Percentiles rank a stretch among this genome's conserved stretches.
Conservation (phyloP, 2,113 vertebrate species). For the Pandion haliaetus region DNA sequence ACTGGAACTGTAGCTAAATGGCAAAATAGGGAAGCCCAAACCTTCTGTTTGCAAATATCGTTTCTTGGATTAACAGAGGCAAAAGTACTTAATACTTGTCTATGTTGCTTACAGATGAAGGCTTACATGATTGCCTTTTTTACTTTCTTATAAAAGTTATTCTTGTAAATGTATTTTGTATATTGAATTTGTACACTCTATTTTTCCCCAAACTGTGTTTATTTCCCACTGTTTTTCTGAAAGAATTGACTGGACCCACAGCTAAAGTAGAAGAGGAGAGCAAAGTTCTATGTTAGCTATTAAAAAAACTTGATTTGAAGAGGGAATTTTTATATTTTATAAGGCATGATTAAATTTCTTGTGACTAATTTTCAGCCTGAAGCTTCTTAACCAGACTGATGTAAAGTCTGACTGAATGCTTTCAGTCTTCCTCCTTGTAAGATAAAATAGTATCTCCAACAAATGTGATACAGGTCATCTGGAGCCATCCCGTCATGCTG, state of each 20-base stretch:
- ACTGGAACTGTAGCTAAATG: background rate
- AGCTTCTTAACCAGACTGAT: background rate
- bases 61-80: background rate
- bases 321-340: background rate
- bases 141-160: background rate
- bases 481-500: background rate
- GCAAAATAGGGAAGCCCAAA: background rate
- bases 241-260: background rate
- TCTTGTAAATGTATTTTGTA: background rate
- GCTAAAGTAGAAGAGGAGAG: background rate
- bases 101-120: background rate
- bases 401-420: background rate
- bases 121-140: background rate
- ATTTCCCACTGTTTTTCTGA: background rate
- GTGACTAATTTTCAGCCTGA: background rate
- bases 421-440: background rate
- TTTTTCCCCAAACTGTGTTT: background rate
- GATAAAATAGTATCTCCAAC: background rate
- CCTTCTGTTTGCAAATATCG: background rate
- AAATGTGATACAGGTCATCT: background rate
- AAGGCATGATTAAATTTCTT: background rate
- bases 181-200: background rate
- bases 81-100: background rate
- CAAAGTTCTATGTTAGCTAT: background rate
- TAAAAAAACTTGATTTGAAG: background rate